Evolutionary conservation across 2,113 vertebrate species (phyloP), one percentile per base, ranked within the genome.

Genomic region (Ceuthmochares aereus): DNA sequence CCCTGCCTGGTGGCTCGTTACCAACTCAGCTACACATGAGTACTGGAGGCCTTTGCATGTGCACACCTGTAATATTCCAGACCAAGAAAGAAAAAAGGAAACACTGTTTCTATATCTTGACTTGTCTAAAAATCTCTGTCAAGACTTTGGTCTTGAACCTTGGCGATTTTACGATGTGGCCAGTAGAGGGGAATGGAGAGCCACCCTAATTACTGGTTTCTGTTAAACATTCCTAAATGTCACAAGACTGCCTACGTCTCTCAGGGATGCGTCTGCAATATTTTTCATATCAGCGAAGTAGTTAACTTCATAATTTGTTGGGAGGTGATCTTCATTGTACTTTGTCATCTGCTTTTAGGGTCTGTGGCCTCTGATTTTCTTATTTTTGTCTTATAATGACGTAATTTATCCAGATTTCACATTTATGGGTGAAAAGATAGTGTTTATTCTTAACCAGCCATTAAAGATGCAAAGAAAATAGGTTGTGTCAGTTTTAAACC

Each of bases 11-110:
- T 23, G 43, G 25, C 67, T 87, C 51, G 20, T 82, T 43, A 25
- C 23, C 27, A 81, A 3, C 23, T 4, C 55, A 70, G 40, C 7
- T 74, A 32, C 49, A 45, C 36, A 27, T 0, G 1, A 23, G 36
- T 34, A 15, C 11, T 13, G 0, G 4, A 62, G 29, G 26, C 20
- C 27, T 37, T 52, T 0, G 0, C 23, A 32, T 23, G 1, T 67
- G 40, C 27, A 67, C 72, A 34, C 54, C 27, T 83, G n/a, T 62
- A 32, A 79, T 17, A 32, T 27, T 49, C 7, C 54, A 62, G 17
- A 73, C 6, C 2, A 34, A 47, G 47, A 25, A 27, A 62, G 52
- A 58, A 40, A 52, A 32, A 29, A 30, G 2, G 26, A 37, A 42
- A 12, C 4, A 6, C 6, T 52, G 2, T n/a, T 67, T 73, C 34